phyloP scores from a whole-genome alignment of 37 sponge, comb jelly and placozoan species.

The Beroe forskalii region DNA sequence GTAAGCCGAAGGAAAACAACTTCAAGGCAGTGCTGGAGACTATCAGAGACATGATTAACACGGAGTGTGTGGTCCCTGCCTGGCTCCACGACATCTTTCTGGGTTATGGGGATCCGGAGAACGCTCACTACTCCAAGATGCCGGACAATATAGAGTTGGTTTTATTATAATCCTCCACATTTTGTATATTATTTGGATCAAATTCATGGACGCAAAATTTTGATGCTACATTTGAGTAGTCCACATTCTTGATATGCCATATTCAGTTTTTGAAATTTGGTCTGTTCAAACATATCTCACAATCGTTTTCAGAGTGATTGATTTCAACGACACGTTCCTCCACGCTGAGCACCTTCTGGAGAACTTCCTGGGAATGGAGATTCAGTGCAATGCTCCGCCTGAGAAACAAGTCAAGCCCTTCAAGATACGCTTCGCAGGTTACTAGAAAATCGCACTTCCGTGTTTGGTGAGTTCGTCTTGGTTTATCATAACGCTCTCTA shows the following conservation, averaged over 20 bases:
- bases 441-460: background rate
- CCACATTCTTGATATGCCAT: too few species aligned
- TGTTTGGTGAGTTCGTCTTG: too few species aligned
- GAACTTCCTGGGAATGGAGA: slow-evolving; percentile 78
- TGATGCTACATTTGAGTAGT: too few species aligned
- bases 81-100: slow-evolving; percentile 97
- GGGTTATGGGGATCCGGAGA: slow-evolving; percentile 94
- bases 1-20: slow-evolving; percentile 99
- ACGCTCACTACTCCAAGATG: slow-evolving; percentile 83
- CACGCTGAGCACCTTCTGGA: slow-evolving; percentile 78
- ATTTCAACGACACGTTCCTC: slow-evolving; percentile 97
- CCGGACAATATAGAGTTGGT: background rate
- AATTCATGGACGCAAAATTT: too few species aligned
- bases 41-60: slow-evolving; percentile 92
- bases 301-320: slow-evolving; percentile 68
- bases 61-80: slow-evolving; percentile 94
- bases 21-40: slow-evolving; percentile 99
- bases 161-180: too few species aligned
- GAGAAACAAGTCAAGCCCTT: slow-evolving; percentile 48
- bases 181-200: too few species aligned
- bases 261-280: too few species aligned
- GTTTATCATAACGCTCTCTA: too few species aligned
- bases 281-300: too few species aligned
- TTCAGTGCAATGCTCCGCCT: slow-evolving; percentile 15
- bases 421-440: slow-evolving; percentile 42